These are phyloP conservation scores for Cerastoderma edule DNA, from an alignment of 2,888 invertebrate genomes.

Conservation along the genomic window DNA sequence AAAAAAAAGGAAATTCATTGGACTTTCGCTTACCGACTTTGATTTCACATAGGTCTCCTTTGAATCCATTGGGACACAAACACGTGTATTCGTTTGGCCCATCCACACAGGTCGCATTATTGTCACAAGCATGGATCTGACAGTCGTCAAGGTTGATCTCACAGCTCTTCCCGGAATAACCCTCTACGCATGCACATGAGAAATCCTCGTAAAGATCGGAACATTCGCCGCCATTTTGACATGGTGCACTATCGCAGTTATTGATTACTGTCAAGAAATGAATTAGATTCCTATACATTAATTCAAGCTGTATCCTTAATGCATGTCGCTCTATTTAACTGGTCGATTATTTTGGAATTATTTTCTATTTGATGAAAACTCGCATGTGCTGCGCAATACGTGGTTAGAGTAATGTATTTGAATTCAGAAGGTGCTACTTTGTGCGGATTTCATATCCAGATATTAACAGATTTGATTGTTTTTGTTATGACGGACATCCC, in stretches of 20 bases:
- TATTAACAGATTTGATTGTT: no score
- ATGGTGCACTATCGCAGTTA: constrained; percentile 39
- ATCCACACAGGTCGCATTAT: constrained; percentile 38
- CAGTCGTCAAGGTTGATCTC: constrained; percentile 44
- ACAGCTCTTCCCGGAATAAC: constrained; percentile 37
- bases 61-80: constrained; percentile 28
- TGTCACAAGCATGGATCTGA: constrained; percentile 31
- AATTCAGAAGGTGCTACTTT: no score
- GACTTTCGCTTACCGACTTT: constrained; percentile 35
- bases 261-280: constrained; percentile 39
- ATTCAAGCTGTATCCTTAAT: no score
- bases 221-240: constrained; percentile 40
- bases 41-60: constrained; percentile 40
- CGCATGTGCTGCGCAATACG: no score
- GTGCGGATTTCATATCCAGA: no score
- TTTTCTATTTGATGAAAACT: no score
- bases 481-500: no score
- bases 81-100: constrained; percentile 24
- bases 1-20: no score
- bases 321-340: no score
- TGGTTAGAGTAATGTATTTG: no score
- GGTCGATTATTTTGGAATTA: no score
- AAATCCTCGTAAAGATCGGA: constrained; percentile 28
- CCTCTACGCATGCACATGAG: constrained; percentile 33
- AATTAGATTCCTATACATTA: no score